Evolutionary conservation across 1,140 invertebrate genomes (phyloP).

Genomic region (Trachymyrmex septentrionalis): DNA sequence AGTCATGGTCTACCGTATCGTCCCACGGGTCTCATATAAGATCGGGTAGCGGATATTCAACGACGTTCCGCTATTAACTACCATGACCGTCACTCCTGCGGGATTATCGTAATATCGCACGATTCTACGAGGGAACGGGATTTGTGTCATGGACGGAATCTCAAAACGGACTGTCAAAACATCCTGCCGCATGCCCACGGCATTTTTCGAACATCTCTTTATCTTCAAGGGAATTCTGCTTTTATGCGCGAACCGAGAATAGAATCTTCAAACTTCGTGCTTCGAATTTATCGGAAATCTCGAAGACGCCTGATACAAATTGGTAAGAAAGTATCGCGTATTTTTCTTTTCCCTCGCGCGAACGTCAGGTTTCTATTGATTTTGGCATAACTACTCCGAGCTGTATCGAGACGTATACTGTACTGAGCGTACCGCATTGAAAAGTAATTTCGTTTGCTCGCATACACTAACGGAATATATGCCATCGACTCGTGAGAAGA

Average conservation of each 20-base stretch:
- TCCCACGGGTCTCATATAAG: slow-evolving; percentile 75
- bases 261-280: slow-evolving; percentile 48
- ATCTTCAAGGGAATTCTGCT: slow-evolving; percentile 28
- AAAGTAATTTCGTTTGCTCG: slow-evolving; percentile 25
- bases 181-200: slow-evolving; percentile 28
- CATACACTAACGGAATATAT: slow-evolving; percentile 25
- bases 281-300: slow-evolving; percentile 54
- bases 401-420: not conserved
- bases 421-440: not conserved
- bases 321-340: slow-evolving; percentile 38
- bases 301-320: slow-evolving; percentile 52
- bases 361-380: slow-evolving; percentile 33
- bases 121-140: slow-evolving; percentile 39
- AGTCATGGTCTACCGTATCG: slow-evolving; percentile 56
- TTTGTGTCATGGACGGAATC: slow-evolving; percentile 54
- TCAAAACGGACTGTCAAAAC: slow-evolving; percentile 39
- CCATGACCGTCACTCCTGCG: slow-evolving; percentile 65
- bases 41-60: slow-evolving; percentile 76
- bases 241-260: slow-evolving; percentile 25
- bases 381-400: slow-evolving; percentile 39
- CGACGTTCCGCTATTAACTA: slow-evolving; percentile 71
- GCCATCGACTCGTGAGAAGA: not conserved
- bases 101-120: slow-evolving; percentile 69
- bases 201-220: slow-evolving; percentile 42
- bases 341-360: slow-evolving; percentile 20